Evolutionary conservation across 2,113 vertebrate species (phyloP).

Genomic region (Polypterus senegalus): DNA sequence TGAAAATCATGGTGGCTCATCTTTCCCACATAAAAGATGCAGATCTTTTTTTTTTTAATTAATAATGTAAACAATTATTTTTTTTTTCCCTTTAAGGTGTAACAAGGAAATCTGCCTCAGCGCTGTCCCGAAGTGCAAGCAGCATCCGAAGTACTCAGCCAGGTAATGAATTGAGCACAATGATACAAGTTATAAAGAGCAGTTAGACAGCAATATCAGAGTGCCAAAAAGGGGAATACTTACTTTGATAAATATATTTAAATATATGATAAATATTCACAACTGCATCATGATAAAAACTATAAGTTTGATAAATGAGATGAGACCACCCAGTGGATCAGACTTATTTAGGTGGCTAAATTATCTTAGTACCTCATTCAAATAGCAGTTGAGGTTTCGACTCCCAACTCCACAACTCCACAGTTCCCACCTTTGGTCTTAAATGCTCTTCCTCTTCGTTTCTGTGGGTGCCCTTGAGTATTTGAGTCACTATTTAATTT

Average conservation of each 20-base stretch:
- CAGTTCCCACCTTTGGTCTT: too few relatives aligned
- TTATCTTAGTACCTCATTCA: too few relatives aligned
- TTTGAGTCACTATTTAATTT: too few relatives aligned
- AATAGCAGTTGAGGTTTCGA: too few relatives aligned
- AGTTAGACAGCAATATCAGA: neutral
- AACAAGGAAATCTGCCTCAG: constrained; percentile 18
- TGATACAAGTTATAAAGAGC: neutral
- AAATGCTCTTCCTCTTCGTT: too few relatives aligned
- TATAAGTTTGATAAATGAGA: neutral
- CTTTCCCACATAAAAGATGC: neutral
- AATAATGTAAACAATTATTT: neutral
- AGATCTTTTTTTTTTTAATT: neutral
- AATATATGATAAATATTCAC: constrained; percentile 11
- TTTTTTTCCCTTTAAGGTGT: constrained; percentile 14
- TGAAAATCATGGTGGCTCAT: neutral
- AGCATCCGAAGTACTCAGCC: constrained; percentile 14
- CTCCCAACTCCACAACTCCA: too few relatives aligned
- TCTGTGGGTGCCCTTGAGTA: too few relatives aligned
- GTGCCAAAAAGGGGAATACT: neutral
- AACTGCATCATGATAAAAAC: neutral
- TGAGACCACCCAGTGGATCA: neutral
- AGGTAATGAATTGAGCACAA: constrained; percentile 20
- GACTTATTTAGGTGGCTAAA: neutral
- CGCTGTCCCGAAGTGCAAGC: constrained; percentile 20
- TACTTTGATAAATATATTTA: neutral